A percentile compares a stretch with the other conserved stretches of the same genome.
Evolutionary conservation across 2,797 vertebrate species (phyloP).

Genomic region (Rousettus madagascariensis): DNA sequence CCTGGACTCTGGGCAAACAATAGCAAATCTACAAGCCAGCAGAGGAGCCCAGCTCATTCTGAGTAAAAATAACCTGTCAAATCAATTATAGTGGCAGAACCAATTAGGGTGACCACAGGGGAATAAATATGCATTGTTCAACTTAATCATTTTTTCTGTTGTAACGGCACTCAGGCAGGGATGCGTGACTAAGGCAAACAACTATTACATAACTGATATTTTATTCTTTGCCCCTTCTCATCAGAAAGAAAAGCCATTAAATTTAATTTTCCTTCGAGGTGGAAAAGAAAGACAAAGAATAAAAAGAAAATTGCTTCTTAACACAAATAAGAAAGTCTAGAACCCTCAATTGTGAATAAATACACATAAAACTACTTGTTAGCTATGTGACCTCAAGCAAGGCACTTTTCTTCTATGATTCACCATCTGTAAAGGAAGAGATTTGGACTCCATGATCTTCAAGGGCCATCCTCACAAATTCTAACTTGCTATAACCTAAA

Average conservation of each 20-base stretch:
- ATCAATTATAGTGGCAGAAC: slow-evolving; percentile 79
- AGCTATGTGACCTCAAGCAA: background rate
- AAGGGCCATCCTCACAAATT: background rate
- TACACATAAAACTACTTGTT: background rate
- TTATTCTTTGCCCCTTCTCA: slow-evolving; percentile 55
- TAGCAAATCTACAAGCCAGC: slow-evolving; percentile 2
- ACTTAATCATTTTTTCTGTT: slow-evolving; percentile 72
- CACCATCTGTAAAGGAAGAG: background rate
- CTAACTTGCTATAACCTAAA: background rate
- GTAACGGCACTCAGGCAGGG: slow-evolving; percentile 58
- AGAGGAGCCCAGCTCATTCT: slow-evolving; percentile 66
- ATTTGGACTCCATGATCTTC: background rate
- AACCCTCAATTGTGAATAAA: background rate
- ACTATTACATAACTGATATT: slow-evolving; percentile 76
- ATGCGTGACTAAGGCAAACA: slow-evolving; percentile 75
- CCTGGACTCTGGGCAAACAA: background rate
- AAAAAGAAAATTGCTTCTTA: background rate
- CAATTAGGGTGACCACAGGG: slow-evolving; percentile 76
- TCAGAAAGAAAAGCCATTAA: slow-evolving; percentile 22
- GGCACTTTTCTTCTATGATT: background rate
- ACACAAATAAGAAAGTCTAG: background rate
- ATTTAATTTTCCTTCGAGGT: slow-evolving; percentile 46
- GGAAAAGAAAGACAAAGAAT: background rate
- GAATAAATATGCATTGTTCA: slow-evolving; percentile 72
- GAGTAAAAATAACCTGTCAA: slow-evolving; percentile 82